Conservation (phyloP, 2,113 vertebrate genomes). For the Alethe castanea region DNA sequence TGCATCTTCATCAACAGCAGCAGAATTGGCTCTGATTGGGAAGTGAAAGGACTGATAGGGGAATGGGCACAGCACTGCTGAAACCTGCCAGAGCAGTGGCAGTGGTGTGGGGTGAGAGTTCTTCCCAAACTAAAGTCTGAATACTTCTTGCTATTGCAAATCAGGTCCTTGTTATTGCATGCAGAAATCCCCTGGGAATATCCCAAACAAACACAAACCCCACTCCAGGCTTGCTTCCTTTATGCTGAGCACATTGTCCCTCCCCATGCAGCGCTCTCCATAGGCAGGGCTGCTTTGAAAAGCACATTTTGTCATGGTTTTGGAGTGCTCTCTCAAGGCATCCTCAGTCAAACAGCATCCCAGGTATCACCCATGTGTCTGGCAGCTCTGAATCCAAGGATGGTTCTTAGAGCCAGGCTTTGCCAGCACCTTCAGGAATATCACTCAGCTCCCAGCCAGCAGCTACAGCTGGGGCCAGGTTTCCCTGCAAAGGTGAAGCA, state of each 20-base stretch:
- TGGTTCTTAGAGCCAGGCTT: not conserved
- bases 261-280: not conserved
- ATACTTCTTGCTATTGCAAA: not conserved
- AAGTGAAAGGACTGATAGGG: not conserved
- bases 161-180: not conserved
- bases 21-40: rapidly evolving
- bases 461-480: rapidly evolving
- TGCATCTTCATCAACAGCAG: not conserved
- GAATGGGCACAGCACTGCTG: rapidly evolving
- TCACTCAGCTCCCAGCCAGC: not conserved
- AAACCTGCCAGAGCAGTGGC: not conserved
- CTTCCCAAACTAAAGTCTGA: not conserved
- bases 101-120: not conserved
- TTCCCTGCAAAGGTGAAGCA: not conserved
- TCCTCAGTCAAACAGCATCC: not conserved
- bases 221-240: not conserved
- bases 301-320: not conserved
- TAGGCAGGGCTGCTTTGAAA: not conserved
- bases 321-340: not conserved
- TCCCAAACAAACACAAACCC: not conserved
- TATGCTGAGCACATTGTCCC: not conserved
- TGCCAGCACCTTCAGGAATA: not conserved
- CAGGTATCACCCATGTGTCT: not conserved
- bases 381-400: not conserved
- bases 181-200: not conserved